Evolutionary conservation across 2,888 invertebrate species (phyloP).

Genomic region (Pristionchus arcanus): DNA sequence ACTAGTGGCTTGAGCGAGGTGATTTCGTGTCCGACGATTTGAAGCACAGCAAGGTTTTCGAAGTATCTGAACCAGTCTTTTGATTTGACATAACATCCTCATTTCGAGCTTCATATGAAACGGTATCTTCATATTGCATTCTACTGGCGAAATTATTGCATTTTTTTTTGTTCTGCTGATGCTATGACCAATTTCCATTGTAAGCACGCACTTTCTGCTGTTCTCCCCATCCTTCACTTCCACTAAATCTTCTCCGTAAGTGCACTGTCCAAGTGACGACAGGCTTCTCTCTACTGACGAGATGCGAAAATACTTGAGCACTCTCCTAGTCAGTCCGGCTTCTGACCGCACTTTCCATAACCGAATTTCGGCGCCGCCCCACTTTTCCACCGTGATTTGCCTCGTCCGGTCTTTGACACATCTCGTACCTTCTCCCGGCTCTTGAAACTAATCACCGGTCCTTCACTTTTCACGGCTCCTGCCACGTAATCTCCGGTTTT

Average conservation of each 20-base stretch:
- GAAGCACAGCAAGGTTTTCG: neutral
- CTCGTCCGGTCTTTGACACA: neutral
- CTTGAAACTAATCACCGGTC: too few relatives aligned
- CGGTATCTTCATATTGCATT: too few relatives aligned
- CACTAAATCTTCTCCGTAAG: neutral
- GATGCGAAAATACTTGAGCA: neutral
- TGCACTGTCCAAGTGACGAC: too few relatives aligned
- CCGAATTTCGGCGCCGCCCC: neutral
- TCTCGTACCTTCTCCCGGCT: too few relatives aligned
- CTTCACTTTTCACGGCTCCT: neutral
- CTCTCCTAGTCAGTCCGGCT: neutral
- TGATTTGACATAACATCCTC: neutral
- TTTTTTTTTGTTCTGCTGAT: too few relatives aligned
- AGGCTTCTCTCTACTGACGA: neutral
- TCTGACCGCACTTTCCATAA: neutral
- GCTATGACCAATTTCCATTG: too few relatives aligned
- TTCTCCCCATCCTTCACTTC: too few relatives aligned
- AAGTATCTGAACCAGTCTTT: constrained; percentile 11
- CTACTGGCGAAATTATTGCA: too few relatives aligned
- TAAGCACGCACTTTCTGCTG: too few relatives aligned
- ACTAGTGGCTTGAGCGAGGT: constrained; percentile 69
- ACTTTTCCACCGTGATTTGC: neutral
- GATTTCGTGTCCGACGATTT: constrained; percentile 71
- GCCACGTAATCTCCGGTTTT: neutral
- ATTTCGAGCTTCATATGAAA: too few relatives aligned